A percentile compares a stretch with the other conserved stretches of the same genome.
phyloP scores from a whole-genome alignment of 1,140 invertebrate genomes.

The Drosophila pseudoananassae region DNA sequence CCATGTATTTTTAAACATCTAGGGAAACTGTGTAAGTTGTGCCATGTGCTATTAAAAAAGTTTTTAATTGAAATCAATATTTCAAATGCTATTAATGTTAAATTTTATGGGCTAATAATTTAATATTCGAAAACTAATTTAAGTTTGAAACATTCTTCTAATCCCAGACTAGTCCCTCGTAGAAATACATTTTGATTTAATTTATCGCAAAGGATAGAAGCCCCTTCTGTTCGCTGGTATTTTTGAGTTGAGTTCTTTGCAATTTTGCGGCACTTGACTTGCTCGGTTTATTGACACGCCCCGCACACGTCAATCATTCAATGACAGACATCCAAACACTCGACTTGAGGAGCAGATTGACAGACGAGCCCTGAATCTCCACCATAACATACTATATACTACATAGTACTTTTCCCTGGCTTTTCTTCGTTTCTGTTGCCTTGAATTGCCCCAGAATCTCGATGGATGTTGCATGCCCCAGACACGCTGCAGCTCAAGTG shows the following conservation, averaged over 20 bases:
- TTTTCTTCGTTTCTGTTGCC: not conserved
- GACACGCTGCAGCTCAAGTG: constrained; percentile 44
- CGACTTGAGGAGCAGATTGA: constrained; percentile 42
- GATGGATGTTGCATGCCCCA: constrained; percentile 28
- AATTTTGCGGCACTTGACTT: constrained; percentile 54
- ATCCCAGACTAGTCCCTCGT: not conserved
- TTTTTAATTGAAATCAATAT: constrained; percentile 23
- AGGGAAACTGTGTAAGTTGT: not conserved
- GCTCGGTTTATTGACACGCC: constrained; percentile 54
- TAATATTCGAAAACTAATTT: not conserved
- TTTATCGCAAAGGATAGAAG: constrained; percentile 3
- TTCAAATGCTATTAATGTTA: constrained; percentile 11
- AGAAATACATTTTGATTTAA: constrained; percentile 11
- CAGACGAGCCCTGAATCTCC: constrained; percentile 21
- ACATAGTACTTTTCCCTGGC: not conserved
- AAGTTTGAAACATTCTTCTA: not conserved
- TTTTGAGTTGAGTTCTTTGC: constrained; percentile 36
- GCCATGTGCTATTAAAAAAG: constrained; percentile 1
- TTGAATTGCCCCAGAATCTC: not conserved
- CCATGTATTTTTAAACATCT: constrained; percentile 29
- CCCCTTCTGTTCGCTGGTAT: constrained; percentile 30
- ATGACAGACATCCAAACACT: constrained; percentile 54
- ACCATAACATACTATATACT: not conserved
- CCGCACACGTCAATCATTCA: constrained; percentile 46
- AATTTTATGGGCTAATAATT: not conserved